phyloP scores from a whole-genome alignment of 2,797 vertebrate species.

The Cichlasoma orientale region DNA sequence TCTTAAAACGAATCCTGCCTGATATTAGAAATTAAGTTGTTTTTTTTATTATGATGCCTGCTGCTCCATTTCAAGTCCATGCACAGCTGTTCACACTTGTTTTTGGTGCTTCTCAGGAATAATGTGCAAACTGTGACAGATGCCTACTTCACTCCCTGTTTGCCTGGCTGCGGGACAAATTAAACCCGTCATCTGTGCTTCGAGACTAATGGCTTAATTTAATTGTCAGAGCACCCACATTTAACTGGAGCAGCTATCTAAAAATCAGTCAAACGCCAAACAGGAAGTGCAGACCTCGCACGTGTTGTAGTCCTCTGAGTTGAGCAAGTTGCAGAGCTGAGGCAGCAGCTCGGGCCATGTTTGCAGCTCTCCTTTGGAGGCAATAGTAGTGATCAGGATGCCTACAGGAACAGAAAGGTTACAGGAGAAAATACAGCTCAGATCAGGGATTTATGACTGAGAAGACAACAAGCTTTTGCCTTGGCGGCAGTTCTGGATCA shows the following conservation, averaged over 20 bases:
- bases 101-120: neutral
- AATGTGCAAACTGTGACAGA: neutral
- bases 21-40: too few species aligned
- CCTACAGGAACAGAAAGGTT: constrained; percentile 69
- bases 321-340: constrained; percentile 93
- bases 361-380: constrained; percentile 94
- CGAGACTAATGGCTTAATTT: neutral
- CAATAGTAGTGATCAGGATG: constrained; percentile 94
- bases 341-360: constrained; percentile 94
- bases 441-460: neutral
- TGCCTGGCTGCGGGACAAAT: neutral
- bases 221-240: neutral
- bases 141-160: neutral
- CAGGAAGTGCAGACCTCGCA: constrained; percentile 85
- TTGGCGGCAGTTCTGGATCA: constrained; percentile 63
- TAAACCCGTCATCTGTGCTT: neutral
- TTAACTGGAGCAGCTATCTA: neutral
- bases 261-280: constrained; percentile 1
- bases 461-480: accelerated
- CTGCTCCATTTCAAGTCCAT: neutral
- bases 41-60: neutral
- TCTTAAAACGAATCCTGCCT: neutral
- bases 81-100: neutral
- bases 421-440: neutral
- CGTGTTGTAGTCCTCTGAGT: constrained; percentile 95